Conservation (phyloP, 2,888 invertebrate species). For the Chymomyza caudatula region DNA sequence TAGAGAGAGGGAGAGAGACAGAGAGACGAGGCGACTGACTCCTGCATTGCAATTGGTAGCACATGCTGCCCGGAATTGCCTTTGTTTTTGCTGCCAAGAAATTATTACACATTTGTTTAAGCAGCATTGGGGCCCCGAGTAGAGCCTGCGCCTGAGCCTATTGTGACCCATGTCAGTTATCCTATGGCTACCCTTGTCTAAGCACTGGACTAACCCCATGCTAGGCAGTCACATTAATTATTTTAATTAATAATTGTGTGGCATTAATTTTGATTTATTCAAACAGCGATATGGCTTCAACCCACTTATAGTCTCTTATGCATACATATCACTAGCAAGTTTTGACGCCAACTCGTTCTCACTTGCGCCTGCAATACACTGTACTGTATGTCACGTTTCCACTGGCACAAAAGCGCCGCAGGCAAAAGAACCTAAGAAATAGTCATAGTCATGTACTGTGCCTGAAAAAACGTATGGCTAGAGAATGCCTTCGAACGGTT, state of each 20-base stretch:
- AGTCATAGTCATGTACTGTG: no score
- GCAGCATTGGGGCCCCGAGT: not conserved
- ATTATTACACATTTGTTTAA: not conserved
- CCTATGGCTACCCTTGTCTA: not conserved
- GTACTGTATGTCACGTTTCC: no score
- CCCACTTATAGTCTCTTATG: no score
- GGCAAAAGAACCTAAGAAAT: no score
- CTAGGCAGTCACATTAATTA: slow-evolving; percentile 55
- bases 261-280: slow-evolving; percentile 70
- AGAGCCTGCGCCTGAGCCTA: no score
- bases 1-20: not conserved
- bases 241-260: slow-evolving; percentile 67
- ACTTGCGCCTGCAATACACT: no score
- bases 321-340: no score
- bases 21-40: not conserved
- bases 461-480: no score
- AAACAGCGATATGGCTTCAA: not conserved
- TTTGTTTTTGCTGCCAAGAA: not conserved
- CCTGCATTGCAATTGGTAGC: slow-evolving; percentile 47
- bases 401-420: no score
- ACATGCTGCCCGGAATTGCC: slow-evolving; percentile 34
- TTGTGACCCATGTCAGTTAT: no score
- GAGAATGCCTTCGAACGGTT: no score
- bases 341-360: no score
- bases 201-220: not conserved